Conservation (phyloP, 1,140 invertebrate species). For the Drosophila pandora region DNA sequence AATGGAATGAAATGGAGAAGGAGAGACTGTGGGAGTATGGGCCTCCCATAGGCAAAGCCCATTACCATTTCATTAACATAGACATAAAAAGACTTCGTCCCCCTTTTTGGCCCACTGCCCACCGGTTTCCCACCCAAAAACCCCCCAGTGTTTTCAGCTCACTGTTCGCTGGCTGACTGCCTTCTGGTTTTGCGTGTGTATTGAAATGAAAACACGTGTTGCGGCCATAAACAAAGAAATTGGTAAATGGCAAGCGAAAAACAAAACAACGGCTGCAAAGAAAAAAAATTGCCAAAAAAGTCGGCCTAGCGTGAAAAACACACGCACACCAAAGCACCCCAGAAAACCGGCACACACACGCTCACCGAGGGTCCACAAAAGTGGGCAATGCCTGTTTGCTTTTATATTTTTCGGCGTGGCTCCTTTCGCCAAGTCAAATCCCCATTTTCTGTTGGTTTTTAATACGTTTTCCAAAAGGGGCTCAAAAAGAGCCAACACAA, state of each 20-base stretch:
- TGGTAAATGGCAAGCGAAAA: slow-evolving; percentile 57
- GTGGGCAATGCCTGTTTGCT: slow-evolving; percentile 44
- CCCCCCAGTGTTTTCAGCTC: not conserved
- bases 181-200: slow-evolving; percentile 38
- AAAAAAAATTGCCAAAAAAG: slow-evolving; percentile 52
- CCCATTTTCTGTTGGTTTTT: slow-evolving; percentile 24
- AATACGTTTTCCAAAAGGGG: slow-evolving; percentile 16
- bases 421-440: slow-evolving; percentile 37
- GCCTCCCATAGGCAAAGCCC: slow-evolving; percentile 10
- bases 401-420: slow-evolving; percentile 29
- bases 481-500: not conserved
- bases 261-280: slow-evolving; percentile 28
- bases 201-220: slow-evolving; percentile 78
- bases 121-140: not conserved
- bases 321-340: slow-evolving; percentile 2
- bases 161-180: not conserved
- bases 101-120: slow-evolving; percentile 10
- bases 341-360: not conserved
- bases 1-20: not conserved
- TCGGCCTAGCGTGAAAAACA: slow-evolving; percentile 61
- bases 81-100: slow-evolving; percentile 52
- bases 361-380: slow-evolving; percentile 30
- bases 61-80: slow-evolving; percentile 81
- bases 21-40: slow-evolving; percentile 17
- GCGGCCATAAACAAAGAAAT: slow-evolving; percentile 78